These are phyloP conservation scores for Amniataba percoides DNA, from an alignment of 2,797 vertebrate genomes.

Conservation along the genomic window DNA sequence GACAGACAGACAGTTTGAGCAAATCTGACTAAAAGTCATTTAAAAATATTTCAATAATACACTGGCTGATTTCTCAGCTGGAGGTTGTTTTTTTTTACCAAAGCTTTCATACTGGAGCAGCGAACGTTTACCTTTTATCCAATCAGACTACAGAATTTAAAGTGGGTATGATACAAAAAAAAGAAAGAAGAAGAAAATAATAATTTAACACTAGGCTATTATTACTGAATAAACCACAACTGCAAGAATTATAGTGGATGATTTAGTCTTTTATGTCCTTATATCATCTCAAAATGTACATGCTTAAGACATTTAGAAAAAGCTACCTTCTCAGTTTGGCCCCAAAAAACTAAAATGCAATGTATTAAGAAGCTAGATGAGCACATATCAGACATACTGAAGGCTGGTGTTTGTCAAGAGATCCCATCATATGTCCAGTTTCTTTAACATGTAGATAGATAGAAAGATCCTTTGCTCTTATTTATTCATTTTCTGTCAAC, in stretches of 20 bases:
- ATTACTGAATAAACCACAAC: background rate
- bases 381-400: background rate
- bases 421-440: background rate
- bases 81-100: too few species aligned
- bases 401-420: background rate
- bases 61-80: too few species aligned
- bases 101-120: background rate
- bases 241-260: background rate
- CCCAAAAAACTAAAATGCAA: background rate
- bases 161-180: background rate
- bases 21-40: too few species aligned
- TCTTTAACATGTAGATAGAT: background rate
- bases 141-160: background rate
- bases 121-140: background rate
- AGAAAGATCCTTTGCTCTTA: background rate
- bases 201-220: too few species aligned
- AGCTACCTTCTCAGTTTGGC: background rate
- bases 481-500: constrained; percentile 1
- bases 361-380: background rate
- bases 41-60: too few species aligned
- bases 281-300: background rate
- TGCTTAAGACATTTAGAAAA: background rate
- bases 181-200: too few species aligned
- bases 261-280: too few species aligned
- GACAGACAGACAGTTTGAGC: too few species aligned